Conservation (phyloP, 2,113 vertebrate genomes). For the Gymnogyps californianus region DNA sequence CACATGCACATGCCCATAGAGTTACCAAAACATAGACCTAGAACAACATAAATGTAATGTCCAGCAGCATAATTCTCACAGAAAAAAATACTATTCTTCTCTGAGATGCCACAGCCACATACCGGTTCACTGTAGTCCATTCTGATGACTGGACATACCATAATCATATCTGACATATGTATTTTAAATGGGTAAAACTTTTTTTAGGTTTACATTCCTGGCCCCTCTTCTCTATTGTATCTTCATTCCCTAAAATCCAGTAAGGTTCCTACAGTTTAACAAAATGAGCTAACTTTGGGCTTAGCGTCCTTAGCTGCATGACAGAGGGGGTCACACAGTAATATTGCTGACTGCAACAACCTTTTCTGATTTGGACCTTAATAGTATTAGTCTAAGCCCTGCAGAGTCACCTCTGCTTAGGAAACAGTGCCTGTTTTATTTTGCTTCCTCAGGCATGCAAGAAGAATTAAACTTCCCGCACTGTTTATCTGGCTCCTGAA, state of each 20-base stretch:
- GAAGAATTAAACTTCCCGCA: neutral
- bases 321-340: neutral
- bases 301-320: neutral
- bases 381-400: slow-evolving; percentile 57
- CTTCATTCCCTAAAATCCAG: neutral
- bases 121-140: neutral
- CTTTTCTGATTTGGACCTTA: slow-evolving; percentile 42
- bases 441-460: neutral
- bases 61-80: neutral
- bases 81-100: neutral
- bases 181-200: neutral
- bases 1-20: neutral
- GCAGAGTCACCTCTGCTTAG: slow-evolving; percentile 56
- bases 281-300: neutral
- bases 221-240: neutral
- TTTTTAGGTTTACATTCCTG: neutral
- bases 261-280: neutral
- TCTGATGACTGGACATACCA: neutral
- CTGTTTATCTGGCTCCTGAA: neutral
- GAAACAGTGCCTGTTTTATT: slow-evolving; percentile 1
- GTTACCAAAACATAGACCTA: neutral
- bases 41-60: neutral
- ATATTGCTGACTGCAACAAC: slow-evolving; percentile 14
- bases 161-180: neutral
- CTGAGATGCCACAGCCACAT: neutral